Conservation (phyloP, 2,888 invertebrate species). For the Amiota communis region DNA sequence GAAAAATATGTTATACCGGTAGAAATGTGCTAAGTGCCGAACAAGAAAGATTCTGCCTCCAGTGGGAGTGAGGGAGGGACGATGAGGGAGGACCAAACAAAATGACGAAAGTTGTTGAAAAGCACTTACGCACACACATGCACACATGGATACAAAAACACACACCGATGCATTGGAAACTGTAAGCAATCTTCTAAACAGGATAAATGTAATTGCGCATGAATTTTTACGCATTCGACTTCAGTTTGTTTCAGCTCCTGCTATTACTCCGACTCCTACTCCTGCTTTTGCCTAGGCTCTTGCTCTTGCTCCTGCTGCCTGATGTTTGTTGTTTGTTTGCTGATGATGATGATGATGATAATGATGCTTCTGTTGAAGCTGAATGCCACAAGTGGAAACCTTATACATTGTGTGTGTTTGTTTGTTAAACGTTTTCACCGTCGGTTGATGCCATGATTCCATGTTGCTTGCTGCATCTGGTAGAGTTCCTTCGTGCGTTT, state of each 20-base stretch:
- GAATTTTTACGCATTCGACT: conserved; percentile 71
- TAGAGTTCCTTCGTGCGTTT: not conserved
- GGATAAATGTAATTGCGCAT: conserved; percentile 74
- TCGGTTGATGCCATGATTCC: not conserved
- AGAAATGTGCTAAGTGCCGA: conserved; percentile 3
- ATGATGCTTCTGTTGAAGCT: conserved; percentile 16
- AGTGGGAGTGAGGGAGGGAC: conserved; percentile 38
- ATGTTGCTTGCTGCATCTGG: no score
- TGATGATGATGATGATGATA: conserved; percentile 12
- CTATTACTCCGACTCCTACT: not conserved
- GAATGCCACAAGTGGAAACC: conserved; percentile 29
- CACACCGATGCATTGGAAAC: no score
- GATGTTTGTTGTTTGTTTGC: conserved; percentile 16
- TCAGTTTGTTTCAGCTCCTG: conserved; percentile 32
- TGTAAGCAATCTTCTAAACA: conserved; percentile 71
- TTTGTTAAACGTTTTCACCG: conserved; percentile 11
- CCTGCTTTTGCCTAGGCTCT: not conserved
- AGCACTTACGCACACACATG: conserved; percentile 56
- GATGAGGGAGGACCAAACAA: conserved; percentile 34
- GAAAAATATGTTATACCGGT: conserved; percentile 52
- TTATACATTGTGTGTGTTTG: conserved; percentile 18
- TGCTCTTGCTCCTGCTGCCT: not conserved
- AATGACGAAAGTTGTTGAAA: conserved; percentile 26
- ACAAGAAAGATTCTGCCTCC: not conserved
- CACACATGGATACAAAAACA: no score